Percentiles rank a stretch among this genome's conserved stretches.
Evolutionary conservation across 2,797 vertebrate species (phyloP).

Genomic region (Lepilemur septentrionalis): DNA sequence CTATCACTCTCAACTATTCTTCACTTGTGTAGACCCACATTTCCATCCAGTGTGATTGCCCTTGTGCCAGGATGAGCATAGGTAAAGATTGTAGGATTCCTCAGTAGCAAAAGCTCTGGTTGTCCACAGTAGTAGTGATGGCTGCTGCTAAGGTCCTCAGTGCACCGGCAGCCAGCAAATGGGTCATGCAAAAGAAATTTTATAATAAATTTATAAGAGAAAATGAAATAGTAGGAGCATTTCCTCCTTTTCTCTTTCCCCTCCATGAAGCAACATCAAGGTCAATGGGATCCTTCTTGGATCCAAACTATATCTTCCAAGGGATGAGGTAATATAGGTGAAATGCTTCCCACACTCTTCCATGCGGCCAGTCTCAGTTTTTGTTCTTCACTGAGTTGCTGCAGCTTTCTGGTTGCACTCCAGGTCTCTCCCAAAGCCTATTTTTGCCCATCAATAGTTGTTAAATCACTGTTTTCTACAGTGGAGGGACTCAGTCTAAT

Average conservation of each 20-base stretch:
- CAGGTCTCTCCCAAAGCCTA: background rate
- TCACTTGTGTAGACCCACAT: background rate
- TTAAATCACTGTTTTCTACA: background rate
- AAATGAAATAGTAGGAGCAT: background rate
- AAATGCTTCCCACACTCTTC: background rate
- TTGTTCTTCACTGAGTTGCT: background rate
- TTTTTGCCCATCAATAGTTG: background rate
- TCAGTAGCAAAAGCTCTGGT: background rate
- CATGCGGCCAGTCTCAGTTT: no score
- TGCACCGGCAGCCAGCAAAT: background rate
- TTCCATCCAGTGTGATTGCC: background rate
- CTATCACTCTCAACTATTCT: background rate
- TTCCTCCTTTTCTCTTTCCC: background rate
- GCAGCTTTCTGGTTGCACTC: background rate
- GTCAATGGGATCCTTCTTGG: background rate
- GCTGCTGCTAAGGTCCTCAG: background rate
- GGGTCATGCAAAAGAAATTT: background rate
- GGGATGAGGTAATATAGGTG: background rate
- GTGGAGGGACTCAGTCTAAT: background rate
- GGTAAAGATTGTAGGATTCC: background rate
- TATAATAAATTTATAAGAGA: background rate
- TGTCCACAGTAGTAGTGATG: background rate
- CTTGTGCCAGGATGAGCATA: background rate
- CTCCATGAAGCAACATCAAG: accelerated
- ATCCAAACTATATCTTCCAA: accelerated